phyloP scores from a whole-genome alignment of 2,113 vertebrate genomes.

The Poecile atricapillus region DNA sequence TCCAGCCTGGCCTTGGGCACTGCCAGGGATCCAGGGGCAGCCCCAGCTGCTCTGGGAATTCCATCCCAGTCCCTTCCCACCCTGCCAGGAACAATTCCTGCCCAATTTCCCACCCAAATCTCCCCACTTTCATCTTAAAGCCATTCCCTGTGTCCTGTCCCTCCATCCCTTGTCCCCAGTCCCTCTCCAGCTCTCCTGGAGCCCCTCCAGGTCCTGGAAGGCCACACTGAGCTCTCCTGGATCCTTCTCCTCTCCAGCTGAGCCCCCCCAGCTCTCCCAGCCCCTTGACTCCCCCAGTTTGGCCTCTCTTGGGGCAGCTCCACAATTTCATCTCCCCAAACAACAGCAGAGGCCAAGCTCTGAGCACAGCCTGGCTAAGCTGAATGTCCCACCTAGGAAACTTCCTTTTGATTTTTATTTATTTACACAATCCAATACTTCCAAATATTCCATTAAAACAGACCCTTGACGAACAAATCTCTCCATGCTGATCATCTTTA shows the following conservation, averaged over 20 bases:
- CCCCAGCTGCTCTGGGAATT: neutral
- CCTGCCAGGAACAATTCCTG: neutral
- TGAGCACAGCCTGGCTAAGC: neutral
- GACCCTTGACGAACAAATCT: neutral
- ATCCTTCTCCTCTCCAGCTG: neutral
- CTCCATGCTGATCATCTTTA: neutral
- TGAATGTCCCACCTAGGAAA: neutral
- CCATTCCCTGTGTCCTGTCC: neutral
- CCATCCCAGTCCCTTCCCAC: neutral
- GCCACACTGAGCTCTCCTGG: neutral
- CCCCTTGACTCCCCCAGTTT: accelerated
- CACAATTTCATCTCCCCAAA: accelerated
- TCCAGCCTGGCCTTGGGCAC: neutral
- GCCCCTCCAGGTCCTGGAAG: neutral
- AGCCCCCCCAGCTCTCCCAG: neutral
- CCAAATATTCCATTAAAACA: neutral
- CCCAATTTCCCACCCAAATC: neutral
- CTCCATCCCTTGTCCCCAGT: neutral
- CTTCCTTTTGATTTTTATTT: neutral
- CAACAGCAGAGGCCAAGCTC: accelerated
- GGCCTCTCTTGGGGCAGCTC: neutral
- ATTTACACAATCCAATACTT: neutral
- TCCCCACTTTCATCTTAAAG: neutral
- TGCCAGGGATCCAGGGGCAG: neutral
- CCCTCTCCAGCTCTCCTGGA: neutral